These are phyloP conservation scores for Hippasteria phrygiana DNA, from an alignment of 53 echinoderm and acorn worm genomes.

Conservation along the genomic window DNA sequence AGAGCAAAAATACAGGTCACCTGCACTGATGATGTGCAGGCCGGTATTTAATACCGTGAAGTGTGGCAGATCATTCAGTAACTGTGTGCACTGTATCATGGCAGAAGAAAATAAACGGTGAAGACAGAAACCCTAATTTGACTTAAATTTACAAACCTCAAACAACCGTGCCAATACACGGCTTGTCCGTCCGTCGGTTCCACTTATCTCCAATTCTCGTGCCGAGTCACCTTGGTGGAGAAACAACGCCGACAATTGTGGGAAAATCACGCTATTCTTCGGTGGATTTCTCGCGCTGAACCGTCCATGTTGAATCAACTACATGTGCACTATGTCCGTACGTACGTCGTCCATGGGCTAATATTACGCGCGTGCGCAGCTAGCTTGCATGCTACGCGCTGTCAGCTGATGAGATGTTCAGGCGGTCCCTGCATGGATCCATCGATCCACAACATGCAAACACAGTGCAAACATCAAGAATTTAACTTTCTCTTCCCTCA, in stretches of 20 bases:
- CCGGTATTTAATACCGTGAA: too few relatives aligned
- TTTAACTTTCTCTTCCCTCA: too few relatives aligned
- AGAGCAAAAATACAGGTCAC: too few relatives aligned
- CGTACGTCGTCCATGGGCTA: background rate
- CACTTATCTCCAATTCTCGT: slow-evolving; percentile 43
- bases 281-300: background rate
- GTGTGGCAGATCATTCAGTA: background rate
- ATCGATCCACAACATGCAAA: too few relatives aligned
- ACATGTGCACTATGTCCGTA: background rate
- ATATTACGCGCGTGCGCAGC: slow-evolving; percentile 22
- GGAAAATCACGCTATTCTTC: slow-evolving; percentile 36
- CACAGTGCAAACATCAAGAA: too few relatives aligned
- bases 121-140: background rate
- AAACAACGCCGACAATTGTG: background rate
- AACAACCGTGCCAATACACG: slow-evolving; percentile 52
- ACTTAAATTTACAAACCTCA: slow-evolving; percentile 34
- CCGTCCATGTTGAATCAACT: slow-evolving; percentile 41
- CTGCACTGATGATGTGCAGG: too few relatives aligned
- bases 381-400: background rate
- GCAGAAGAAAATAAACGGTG: too few relatives aligned
- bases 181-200: slow-evolving; percentile 14
- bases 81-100: background rate
- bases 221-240: background rate
- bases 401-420: background rate
- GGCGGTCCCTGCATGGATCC: slow-evolving; percentile 14